Percentiles rank a stretch among this genome's conserved stretches.
phyloP scores from a whole-genome alignment of 1,140 invertebrate species.

The Macrostomum lignano region DNA sequence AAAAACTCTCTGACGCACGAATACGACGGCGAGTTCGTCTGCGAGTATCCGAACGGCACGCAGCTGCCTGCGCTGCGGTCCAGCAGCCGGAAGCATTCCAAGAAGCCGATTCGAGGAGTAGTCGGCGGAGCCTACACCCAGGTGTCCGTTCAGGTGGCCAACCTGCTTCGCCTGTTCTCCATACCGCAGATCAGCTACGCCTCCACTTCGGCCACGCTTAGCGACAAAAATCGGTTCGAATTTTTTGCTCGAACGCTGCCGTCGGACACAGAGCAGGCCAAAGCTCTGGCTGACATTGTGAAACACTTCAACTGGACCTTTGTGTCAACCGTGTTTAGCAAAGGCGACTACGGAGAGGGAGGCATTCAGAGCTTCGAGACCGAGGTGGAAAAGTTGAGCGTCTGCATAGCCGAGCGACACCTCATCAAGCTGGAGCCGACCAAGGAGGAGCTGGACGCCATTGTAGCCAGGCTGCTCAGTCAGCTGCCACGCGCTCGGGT shows the following conservation, averaged over 20 bases:
- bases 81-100: conserved; percentile 16
- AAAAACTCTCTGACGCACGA: conserved; percentile 11
- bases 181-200: conserved; percentile 42
- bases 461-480: conserved; percentile 34
- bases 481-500: conserved; percentile 7
- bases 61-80: conserved; percentile 18
- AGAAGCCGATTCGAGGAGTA: conserved; percentile 16
- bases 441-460: conserved; percentile 34
- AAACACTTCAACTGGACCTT: conserved; percentile 39
- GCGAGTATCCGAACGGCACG: conserved; percentile 14
- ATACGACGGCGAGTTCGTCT: neutral
- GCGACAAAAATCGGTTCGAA: conserved; percentile 38
- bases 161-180: conserved; percentile 37
- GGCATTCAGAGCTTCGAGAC: conserved; percentile 38
- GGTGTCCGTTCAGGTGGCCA: conserved; percentile 43
- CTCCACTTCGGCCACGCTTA: conserved; percentile 38
- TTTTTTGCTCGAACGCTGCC: conserved; percentile 37
- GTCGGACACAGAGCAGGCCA: conserved; percentile 40
- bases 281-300: conserved; percentile 41
- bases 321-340: conserved; percentile 37
- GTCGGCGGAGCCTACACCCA: conserved; percentile 30
- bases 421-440: conserved; percentile 35
- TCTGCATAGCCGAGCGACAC: conserved; percentile 43
- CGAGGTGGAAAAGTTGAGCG: conserved; percentile 35
- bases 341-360: conserved; percentile 38